Evolutionary conservation across 1,140 invertebrate species (phyloP).

Genomic region (Drosophila lacteicornis): DNA sequence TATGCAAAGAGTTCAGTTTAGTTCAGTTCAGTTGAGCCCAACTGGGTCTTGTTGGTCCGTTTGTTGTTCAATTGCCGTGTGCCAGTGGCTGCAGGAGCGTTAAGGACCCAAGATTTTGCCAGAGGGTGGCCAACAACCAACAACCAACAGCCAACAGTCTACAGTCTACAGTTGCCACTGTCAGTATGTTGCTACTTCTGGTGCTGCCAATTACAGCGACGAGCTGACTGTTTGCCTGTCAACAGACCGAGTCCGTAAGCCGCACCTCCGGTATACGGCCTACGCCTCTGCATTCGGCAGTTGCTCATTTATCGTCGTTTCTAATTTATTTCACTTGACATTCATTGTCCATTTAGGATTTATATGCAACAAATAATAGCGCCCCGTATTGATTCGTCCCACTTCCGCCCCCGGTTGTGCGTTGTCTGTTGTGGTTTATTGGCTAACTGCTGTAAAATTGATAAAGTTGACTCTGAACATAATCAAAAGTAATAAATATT

Average conservation of each 20-base stretch:
- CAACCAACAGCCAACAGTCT: background rate
- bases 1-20: slow-evolving; percentile 68
- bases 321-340: slow-evolving; percentile 81
- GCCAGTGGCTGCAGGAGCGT: slow-evolving; percentile 1
- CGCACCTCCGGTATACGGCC: background rate
- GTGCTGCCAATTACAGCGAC: slow-evolving; percentile 68
- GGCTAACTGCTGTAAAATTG: slow-evolving; percentile 82
- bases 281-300: slow-evolving; percentile 44
- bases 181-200: slow-evolving; percentile 6
- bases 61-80: slow-evolving; percentile 60
- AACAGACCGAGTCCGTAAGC: slow-evolving; percentile 41
- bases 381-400: slow-evolving; percentile 17
- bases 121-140: slow-evolving; percentile 5
- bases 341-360: slow-evolving; percentile 83
- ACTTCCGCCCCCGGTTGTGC: slow-evolving; percentile 15
- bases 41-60: slow-evolving; percentile 33
- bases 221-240: slow-evolving; percentile 65
- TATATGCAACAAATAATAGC: slow-evolving; percentile 68
- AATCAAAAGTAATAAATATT: slow-evolving; percentile 84
- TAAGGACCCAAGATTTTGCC: slow-evolving; percentile 21
- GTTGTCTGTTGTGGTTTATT: slow-evolving; percentile 77
- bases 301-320: slow-evolving; percentile 82
- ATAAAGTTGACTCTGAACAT: slow-evolving; percentile 83
- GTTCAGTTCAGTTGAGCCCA: slow-evolving; percentile 38
- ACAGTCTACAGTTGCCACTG: slow-evolving; percentile 21